phyloP scores from a whole-genome alignment of 2,888 invertebrate genomes.

The Biston stratarius region DNA sequence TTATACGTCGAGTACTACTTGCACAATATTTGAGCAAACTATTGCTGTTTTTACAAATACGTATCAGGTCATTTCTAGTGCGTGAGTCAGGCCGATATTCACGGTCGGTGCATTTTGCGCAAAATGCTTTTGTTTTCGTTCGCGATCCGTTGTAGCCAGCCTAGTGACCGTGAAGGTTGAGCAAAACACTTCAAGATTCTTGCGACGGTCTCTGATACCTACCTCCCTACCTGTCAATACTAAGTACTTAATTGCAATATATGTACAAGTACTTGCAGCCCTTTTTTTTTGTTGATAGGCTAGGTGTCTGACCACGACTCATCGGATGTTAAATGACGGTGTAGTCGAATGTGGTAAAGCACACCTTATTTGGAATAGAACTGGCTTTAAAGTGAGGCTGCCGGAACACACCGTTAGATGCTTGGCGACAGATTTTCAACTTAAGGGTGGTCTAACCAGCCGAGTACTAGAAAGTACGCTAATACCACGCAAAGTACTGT shows the following conservation, averaged over 20 bases:
- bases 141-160: slow-evolving; percentile 45
- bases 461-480: too few species aligned
- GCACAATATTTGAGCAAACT: neutral
- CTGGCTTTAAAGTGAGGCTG: too few species aligned
- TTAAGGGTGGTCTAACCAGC: too few species aligned
- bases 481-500: too few species aligned
- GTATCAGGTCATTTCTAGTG: slow-evolving; percentile 30
- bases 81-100: slow-evolving; percentile 58
- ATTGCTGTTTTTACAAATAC: neutral
- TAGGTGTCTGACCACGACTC: too few species aligned
- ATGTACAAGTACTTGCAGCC: neutral
- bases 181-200: slow-evolving; percentile 22
- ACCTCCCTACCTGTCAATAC: neutral
- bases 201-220: neutral
- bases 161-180: slow-evolving; percentile 55
- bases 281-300: too few species aligned
- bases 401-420: too few species aligned
- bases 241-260: too few species aligned
- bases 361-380: too few species aligned
- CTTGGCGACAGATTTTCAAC: too few species aligned
- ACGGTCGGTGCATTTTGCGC: slow-evolving; percentile 65
- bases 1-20: neutral
- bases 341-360: too few species aligned
- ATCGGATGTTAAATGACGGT: too few species aligned
- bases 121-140: slow-evolving; percentile 54